Percentiles rank a stretch among this genome's conserved stretches.
These are phyloP conservation scores for Pachymerium ferrugineum DNA, from an alignment of 2,888 invertebrate species.

Conservation along the genomic window DNA sequence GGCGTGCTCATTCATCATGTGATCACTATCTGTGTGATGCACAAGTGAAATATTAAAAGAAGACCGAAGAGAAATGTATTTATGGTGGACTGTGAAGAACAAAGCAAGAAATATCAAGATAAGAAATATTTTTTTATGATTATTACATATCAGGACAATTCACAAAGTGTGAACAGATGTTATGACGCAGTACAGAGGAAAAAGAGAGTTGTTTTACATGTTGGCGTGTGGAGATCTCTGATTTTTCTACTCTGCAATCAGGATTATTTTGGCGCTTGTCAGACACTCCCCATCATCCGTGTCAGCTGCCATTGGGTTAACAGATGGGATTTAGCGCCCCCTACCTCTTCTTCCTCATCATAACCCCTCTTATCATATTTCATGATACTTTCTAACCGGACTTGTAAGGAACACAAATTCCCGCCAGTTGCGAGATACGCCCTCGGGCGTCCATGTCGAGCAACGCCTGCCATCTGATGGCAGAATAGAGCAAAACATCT, in stretches of 20 bases:
- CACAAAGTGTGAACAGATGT: neutral
- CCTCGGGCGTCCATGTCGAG: neutral
- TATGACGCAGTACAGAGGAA: neutral
- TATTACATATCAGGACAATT: neutral
- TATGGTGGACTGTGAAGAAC: neutral
- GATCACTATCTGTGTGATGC: slow-evolving; percentile 21
- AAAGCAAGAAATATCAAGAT: neutral
- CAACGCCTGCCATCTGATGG: slow-evolving; percentile 7
- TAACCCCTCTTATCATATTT: neutral
- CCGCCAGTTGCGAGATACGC: neutral
- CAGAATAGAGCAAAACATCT: neutral
- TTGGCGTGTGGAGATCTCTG: neutral
- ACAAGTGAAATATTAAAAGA: slow-evolving; percentile 21
- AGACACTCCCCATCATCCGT: slow-evolving; percentile 4
- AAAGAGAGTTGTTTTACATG: neutral
- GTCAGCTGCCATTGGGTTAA: slow-evolving; percentile 7
- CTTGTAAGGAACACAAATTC: neutral
- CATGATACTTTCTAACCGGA: neutral
- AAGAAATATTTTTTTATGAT: neutral
- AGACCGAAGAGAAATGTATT: slow-evolving; percentile 15
- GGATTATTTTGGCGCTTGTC: slow-evolving; percentile 17
- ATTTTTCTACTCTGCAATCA: neutral
- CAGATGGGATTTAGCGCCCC: neutral
- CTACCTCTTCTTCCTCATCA: neutral
- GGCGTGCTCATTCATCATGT: slow-evolving; percentile 21